Base-by-base conservation (phyloP, 2,113 vertebrate genomes). In the Kryptolebias marmoratus region DNA sequence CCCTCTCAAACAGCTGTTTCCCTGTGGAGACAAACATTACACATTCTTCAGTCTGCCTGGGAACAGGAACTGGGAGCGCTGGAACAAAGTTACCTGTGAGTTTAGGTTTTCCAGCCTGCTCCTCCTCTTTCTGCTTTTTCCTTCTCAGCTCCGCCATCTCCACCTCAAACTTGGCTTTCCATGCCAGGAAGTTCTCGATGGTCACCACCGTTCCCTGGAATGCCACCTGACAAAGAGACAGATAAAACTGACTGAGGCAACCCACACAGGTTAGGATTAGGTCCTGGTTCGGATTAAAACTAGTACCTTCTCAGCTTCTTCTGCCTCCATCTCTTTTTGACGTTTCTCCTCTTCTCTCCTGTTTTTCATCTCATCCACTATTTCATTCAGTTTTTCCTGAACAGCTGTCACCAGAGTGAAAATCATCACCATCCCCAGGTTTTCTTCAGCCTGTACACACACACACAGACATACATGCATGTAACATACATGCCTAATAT, bases 371-470 rank as follows among this genome's bases (percentile, higher is more conserved):
- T 95, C 88, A 91, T 99, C 98, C 39, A 99, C 95, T 61, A 98
- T 96, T 94, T 97, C 95, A 73, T 99, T 98, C 67, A 99, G 93
- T 89, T 96, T 98, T 64, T 99, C 98, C 89, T 99, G 98, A 42
- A 98, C 96, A 31, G 96, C 96, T 49, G 96, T 97, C 27, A 99
- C 97, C 82, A 99, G 85, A 18, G 96, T 97, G 88, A 99, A 99
- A 65, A 99, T 99, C 98, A 99, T 99, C 39, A 98, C 98, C 96
- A 98, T 97, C 67, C 98, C 98, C 69, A 98, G 90, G 85, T 99
- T 99, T 85, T 99, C 97, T 81, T 97, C 95, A 44, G 94, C 95
- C 98, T 99, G 76, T 10, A 80, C 16, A 95, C 16, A 0, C 6
- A 71, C 8, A 61, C 18, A 12, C 1, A 42, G 22, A 22, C 22